A percentile compares a stretch with the other conserved stretches of the same genome.
These are phyloP conservation scores for Saccostrea echinata DNA, from an alignment of 1,140 invertebrate species.

Conservation along the genomic window DNA sequence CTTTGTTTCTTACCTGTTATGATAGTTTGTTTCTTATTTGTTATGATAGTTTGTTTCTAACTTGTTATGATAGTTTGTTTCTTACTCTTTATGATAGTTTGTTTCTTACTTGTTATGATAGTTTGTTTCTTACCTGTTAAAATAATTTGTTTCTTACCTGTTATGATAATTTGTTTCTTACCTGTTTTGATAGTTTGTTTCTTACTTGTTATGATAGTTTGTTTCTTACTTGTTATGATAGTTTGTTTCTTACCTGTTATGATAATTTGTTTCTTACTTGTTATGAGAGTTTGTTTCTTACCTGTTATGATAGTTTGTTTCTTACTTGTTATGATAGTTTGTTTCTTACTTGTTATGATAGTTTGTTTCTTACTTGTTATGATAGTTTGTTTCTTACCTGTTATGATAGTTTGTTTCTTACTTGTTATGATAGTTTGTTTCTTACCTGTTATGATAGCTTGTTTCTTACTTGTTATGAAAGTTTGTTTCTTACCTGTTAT, in stretches of 20 bases:
- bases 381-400: background rate
- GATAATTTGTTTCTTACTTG: background rate
- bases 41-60: background rate
- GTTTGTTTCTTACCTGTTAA: background rate
- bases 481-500: background rate
- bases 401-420: slow-evolving; percentile 6
- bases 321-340: slow-evolving; percentile 3
- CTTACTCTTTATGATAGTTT: too few relatives aligned
- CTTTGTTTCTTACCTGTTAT: background rate
- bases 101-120: background rate
- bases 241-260: background rate
- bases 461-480: background rate
- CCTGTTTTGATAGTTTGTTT: slow-evolving; percentile 11
- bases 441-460: too few relatives aligned
- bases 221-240: too few relatives aligned
- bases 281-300: too few relatives aligned
- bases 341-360: too few relatives aligned
- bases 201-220: too few relatives aligned
- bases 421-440: too few relatives aligned
- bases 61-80: background rate
- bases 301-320: background rate
- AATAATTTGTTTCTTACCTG: too few relatives aligned
- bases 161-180: background rate
- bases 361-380: too few relatives aligned
- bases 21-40: background rate